Base-by-base conservation (phyloP, 2,888 invertebrate species). In the Tenthredo distinguenda region DNA sequence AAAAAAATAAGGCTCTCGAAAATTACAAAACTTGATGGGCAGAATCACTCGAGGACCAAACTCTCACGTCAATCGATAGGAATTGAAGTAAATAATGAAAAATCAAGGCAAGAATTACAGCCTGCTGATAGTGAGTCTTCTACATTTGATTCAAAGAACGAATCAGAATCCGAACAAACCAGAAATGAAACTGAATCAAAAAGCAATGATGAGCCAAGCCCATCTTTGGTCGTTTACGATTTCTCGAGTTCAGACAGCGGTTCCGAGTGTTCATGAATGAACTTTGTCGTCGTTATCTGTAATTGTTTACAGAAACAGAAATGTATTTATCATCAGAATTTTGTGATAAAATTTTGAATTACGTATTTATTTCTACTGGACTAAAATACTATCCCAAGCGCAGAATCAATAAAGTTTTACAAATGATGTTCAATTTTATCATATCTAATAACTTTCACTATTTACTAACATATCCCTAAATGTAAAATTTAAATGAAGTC, bases 191-290 rank as follows among this genome's bases (percentile, higher is more conserved):
- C 79, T 47, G 84, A 65, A 68, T 37, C 55, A 10, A 58, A 18
- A 3, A 21, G 77, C 47, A 21, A 50, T 58, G 7, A 86, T 34
- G 5, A 40, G 84, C 40, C 87, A 65, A 55, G 86, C 87, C 40
- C 47, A 12, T 90, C 92, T 18, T 88, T 93, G 62, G 93, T 93
- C n/a, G 91, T 89, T 86, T 93, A 93, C 58, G 92, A 91, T 84
- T 91, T 88, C 85, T 92, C 93, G n/a, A 93, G 92, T 85, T 92
- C 93, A 5, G 93, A 93, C 43, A 93, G 90, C 85, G 93, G 92
- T 84, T 88, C 88, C 31, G 68, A 83, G 68, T 15, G 26, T 68
- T 47, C 68, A 12, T 83, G 68, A 83, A 68, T 68, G n/a, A 55
- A 58, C 9, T 34, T 58, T 6, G 10, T 58, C 26, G 12, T 10